phyloP scores from a whole-genome alignment of 2,113 vertebrate genomes.

The Ceyx margarethae region DNA sequence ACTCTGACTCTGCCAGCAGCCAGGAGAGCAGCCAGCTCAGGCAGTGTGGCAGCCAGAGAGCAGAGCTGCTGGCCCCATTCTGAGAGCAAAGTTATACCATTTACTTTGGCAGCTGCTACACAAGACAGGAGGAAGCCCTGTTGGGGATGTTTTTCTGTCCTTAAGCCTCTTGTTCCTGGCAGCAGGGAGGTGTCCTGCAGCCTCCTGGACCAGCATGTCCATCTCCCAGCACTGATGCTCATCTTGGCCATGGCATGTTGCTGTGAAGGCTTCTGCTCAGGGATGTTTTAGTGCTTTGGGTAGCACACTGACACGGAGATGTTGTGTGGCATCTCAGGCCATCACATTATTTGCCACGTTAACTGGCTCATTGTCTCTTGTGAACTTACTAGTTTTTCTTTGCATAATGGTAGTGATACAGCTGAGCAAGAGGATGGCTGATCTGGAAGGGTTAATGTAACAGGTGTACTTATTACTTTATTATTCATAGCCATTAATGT shows the following conservation, averaged over 20 bases:
- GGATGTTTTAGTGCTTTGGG: neutral
- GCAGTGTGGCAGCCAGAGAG: neutral
- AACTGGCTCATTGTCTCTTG: neutral
- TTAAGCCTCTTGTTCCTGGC: neutral
- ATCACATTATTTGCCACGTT: neutral
- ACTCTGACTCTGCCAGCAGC: accelerated
- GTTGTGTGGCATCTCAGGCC: neutral
- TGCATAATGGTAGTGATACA: neutral
- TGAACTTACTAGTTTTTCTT: neutral
- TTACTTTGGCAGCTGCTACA: neutral
- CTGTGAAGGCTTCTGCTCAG: neutral
- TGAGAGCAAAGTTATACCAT: neutral
- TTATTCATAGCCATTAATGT: neutral
- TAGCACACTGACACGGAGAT: neutral
- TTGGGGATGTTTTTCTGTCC: accelerated
- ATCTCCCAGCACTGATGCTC: accelerated
- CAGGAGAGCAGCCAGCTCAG: neutral
- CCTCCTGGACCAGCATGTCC: neutral
- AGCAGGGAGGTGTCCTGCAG: neutral
- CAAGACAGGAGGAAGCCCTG: accelerated
- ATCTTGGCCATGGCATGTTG: accelerated
- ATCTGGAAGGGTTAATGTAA: neutral
- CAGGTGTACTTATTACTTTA: neutral
- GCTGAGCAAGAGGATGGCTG: neutral
- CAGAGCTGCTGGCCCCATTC: neutral